phyloP scores from a whole-genome alignment of 2,888 invertebrate species.

The Nomada flava region DNA sequence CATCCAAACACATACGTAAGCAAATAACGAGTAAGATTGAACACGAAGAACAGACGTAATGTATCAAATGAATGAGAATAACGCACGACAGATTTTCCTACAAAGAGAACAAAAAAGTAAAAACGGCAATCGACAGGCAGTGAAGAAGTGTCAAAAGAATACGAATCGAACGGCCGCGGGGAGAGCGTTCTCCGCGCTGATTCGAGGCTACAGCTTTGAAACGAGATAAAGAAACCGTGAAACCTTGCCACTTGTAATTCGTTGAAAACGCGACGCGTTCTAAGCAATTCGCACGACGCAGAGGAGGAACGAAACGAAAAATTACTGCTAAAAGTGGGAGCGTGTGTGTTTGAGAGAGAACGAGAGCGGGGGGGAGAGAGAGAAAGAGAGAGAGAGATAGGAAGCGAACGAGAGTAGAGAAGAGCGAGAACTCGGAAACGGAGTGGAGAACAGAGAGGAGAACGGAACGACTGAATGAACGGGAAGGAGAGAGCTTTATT shows the following conservation, averaged over 20 bases:
- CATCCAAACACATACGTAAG: slow-evolving; percentile 26
- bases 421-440: slow-evolving; percentile 19
- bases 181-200: slow-evolving; percentile 21
- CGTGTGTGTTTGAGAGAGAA: slow-evolving; percentile 42
- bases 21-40: slow-evolving; percentile 17
- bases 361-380: slow-evolving; percentile 19
- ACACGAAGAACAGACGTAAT: not conserved
- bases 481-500: slow-evolving; percentile 50
- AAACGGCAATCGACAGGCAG: slow-evolving; percentile 3
- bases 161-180: slow-evolving; percentile 17
- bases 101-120: not conserved
- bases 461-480: slow-evolving; percentile 61
- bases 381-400: slow-evolving; percentile 23
- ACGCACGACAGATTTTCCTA: slow-evolving; percentile 15
- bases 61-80: not conserved
- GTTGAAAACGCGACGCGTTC: slow-evolving; percentile 70
- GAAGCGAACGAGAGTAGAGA: slow-evolving; percentile 21
- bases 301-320: slow-evolving; percentile 16
- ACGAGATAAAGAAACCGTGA: slow-evolving; percentile 13
- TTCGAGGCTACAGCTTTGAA: slow-evolving; percentile 27
- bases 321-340: slow-evolving; percentile 32
- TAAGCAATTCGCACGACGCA: slow-evolving; percentile 68
- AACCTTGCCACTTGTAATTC: slow-evolving; percentile 69
- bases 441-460: slow-evolving; percentile 42
- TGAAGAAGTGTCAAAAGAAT: slow-evolving; percentile 16